Percentiles rank a stretch among this genome's conserved stretches.
Conservation (phyloP, 2,113 vertebrate species). For the Megaceryle maxima region DNA sequence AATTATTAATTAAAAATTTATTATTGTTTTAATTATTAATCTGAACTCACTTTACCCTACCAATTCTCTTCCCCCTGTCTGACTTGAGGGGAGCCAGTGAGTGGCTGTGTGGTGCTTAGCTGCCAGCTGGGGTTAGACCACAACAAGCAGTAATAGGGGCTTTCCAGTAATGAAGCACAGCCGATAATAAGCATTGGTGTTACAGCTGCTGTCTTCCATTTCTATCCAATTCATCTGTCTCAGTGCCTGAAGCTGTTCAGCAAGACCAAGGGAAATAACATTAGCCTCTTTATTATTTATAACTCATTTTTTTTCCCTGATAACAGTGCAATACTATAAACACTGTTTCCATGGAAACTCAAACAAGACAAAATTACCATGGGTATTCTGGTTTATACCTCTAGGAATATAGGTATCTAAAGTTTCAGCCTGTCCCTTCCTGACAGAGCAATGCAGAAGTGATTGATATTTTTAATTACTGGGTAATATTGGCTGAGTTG, state of each 20-base stretch:
- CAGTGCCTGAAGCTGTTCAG: constrained; percentile 63
- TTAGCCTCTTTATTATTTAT: constrained; percentile 77
- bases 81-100: not conserved
- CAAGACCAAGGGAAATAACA: constrained; percentile 70
- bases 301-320: constrained; percentile 54
- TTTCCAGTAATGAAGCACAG: constrained; percentile 58
- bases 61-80: not conserved
- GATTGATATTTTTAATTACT: constrained; percentile 44
- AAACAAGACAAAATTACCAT: constrained; percentile 56
- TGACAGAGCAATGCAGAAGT: constrained; percentile 27
- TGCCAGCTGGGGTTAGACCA: not conserved
- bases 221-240: constrained; percentile 61
- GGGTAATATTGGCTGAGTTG: not conserved
- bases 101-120: not conserved
- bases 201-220: constrained; percentile 64
- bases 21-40: too few species aligned
- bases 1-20: too few species aligned
- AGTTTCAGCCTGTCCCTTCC: constrained; percentile 16
- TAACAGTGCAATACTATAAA: constrained; percentile 70
- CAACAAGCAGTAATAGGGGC: not conserved
- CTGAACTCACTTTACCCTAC: not conserved
- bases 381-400: constrained; percentile 55
- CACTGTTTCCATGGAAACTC: constrained; percentile 75
- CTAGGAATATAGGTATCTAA: constrained; percentile 60
- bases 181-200: constrained; percentile 34